These are phyloP conservation scores for Nasalis larvatus DNA, from an alignment of 2,113 vertebrate genomes.

Conservation along the genomic window DNA sequence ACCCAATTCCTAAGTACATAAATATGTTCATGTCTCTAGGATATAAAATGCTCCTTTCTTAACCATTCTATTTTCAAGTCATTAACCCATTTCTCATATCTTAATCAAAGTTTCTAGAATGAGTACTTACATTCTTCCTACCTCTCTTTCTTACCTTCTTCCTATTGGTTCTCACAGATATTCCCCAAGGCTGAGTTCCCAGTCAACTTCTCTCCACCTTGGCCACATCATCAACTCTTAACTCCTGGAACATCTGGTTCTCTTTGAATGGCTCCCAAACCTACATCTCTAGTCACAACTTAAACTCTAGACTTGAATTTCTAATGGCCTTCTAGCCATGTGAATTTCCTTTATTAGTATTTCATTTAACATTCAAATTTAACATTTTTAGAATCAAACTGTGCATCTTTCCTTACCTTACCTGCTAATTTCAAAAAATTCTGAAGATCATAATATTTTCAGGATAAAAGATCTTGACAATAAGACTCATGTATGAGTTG, in stretches of 20 bases:
- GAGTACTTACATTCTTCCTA: neutral
- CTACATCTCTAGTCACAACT: neutral
- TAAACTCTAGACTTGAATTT: neutral
- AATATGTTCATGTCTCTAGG: neutral
- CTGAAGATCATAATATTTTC: neutral
- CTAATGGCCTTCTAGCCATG: neutral
- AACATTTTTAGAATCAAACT: constrained; percentile 23
- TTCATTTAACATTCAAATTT: neutral
- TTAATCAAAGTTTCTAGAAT: neutral
- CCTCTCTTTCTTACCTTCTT: neutral
- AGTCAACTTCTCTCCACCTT: neutral
- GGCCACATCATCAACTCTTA: neutral
- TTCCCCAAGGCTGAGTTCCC: neutral
- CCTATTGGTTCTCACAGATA: neutral
- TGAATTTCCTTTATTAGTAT: neutral
- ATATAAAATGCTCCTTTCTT: neutral
- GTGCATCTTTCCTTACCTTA: neutral
- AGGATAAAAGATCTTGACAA: neutral
- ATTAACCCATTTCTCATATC: neutral
- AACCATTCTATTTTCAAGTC: neutral
- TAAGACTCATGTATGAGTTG: neutral
- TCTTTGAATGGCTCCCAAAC: neutral
- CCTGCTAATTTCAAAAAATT: neutral
- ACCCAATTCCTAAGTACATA: neutral
- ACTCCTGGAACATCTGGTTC: neutral